A percentile compares a stretch with the other conserved stretches of the same genome.
phyloP scores from a whole-genome alignment of 1,140 invertebrate species.

The Lepidurus packardi region DNA sequence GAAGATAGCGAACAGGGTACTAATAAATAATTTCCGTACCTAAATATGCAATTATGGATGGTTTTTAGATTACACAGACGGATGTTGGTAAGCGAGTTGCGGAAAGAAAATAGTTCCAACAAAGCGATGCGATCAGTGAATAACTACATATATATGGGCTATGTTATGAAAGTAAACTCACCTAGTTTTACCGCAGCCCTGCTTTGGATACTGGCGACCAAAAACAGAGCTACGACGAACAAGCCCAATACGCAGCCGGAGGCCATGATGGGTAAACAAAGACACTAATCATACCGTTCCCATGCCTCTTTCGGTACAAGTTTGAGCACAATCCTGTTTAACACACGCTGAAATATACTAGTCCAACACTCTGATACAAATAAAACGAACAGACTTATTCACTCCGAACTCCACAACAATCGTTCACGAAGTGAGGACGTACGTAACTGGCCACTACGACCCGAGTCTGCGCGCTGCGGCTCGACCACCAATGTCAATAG shows the following conservation, averaged over 20 bases:
- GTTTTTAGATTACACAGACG: too few species aligned
- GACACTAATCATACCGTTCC: constrained; percentile 14
- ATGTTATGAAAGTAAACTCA: background rate
- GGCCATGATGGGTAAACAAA: constrained; percentile 13
- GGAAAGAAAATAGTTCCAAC: background rate
- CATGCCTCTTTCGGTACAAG: background rate
- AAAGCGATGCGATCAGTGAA: background rate
- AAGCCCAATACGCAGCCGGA: constrained; percentile 3
- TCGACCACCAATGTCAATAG: background rate
- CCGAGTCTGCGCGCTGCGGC: background rate
- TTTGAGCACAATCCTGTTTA: background rate
- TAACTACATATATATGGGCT: background rate
- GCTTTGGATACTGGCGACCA: background rate
- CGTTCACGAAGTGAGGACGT: background rate
- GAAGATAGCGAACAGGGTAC: background rate
- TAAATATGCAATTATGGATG: background rate
- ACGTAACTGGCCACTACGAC: background rate
- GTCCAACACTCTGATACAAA: background rate
- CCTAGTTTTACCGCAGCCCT: background rate
- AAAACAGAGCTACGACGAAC: constrained; percentile 10
- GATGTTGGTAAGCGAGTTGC: too few species aligned
- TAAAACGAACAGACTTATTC: constrained; percentile 4
- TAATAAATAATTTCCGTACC: background rate
- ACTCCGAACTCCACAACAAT: background rate
- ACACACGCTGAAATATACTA: background rate